These are phyloP conservation scores for Tricholauxania praeusta DNA, from an alignment of 2,888 invertebrate species.

Conservation along the genomic window DNA sequence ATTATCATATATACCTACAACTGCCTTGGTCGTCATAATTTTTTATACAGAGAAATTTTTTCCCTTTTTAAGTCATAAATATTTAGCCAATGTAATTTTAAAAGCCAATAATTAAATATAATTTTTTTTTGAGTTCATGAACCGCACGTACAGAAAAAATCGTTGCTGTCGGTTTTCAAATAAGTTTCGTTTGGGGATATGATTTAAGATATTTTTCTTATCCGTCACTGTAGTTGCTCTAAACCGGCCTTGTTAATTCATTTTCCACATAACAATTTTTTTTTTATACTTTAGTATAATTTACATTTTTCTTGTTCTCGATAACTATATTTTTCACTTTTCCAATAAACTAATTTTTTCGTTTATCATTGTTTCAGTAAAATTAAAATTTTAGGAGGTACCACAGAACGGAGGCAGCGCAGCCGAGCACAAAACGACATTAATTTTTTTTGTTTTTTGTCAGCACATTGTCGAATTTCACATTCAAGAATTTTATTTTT, in stretches of 20 bases:
- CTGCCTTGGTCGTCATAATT: no score
- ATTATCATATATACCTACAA: no score
- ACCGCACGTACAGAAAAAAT: neutral
- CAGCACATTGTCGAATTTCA: neutral
- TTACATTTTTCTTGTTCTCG: no score
- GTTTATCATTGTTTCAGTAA: conserved; percentile 16
- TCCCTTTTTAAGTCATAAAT: neutral
- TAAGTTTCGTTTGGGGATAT: neutral
- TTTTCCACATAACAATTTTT: neutral
- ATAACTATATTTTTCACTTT: no score
- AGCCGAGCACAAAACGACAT: neutral
- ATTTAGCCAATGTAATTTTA: neutral
- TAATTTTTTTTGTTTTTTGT: neutral
- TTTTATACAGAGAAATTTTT: neutral
- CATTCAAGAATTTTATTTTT: neutral
- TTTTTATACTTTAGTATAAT: neutral
- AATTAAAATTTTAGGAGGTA: conserved; percentile 14
- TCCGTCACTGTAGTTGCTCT: neutral
- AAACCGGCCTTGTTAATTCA: neutral
- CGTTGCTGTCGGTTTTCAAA: neutral
- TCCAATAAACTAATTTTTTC: neutral
- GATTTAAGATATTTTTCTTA: conserved; percentile 4
- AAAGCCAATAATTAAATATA: neutral
- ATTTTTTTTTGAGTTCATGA: neutral
- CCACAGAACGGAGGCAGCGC: conserved; percentile 10